Evolutionary conservation across 2,888 invertebrate species (phyloP), one percentile per base, ranked within the genome.

Genomic region (Catocala fraxini): DNA sequence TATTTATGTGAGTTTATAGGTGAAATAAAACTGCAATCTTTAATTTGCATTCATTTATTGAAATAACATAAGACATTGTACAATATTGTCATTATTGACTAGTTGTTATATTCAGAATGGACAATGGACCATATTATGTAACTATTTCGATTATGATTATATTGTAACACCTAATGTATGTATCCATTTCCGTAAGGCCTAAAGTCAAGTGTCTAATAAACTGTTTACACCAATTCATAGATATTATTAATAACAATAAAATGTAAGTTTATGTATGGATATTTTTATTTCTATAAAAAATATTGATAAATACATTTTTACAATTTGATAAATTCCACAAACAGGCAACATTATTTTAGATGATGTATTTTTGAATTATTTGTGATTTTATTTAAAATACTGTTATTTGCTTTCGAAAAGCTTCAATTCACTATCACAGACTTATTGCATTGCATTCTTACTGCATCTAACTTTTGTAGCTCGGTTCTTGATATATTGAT

Each of bases 351-450:
- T 59, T 75, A 72, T 71, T 78, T 77, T 82, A 83, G 79, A 61
- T 5, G 35, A 74, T 71, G 67, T 75, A 74, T 71, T 83, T 62
- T 73, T 67, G 45, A n/a, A 73, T 79, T 80, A 82, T 81, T 82
- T 81, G 83, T 86, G 84, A 83, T 81, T 82, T 81, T 82, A 35
- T 53, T 87, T 89, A 86, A 82, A 92, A 92, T 92, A 92, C 90
- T 91, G 90, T 83, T 83, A 81, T 68, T 69, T 77, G 82, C 86
- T 85, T 91, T 90, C 82, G 85, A 80, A 91, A 91, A 91, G 90
- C 90, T 79, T 87, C 82, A 87, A 88, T 85, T 88, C 86, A 83
- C 91, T 93, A 92, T 93, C 93, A 93, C 92, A 93, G 93, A 89
- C 70, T 75, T 77, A 59, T 75, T 78, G 70, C 57, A 73, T 77